Base-by-base conservation (phyloP, 2,113 vertebrate genomes). In the Strix uralensis region DNA sequence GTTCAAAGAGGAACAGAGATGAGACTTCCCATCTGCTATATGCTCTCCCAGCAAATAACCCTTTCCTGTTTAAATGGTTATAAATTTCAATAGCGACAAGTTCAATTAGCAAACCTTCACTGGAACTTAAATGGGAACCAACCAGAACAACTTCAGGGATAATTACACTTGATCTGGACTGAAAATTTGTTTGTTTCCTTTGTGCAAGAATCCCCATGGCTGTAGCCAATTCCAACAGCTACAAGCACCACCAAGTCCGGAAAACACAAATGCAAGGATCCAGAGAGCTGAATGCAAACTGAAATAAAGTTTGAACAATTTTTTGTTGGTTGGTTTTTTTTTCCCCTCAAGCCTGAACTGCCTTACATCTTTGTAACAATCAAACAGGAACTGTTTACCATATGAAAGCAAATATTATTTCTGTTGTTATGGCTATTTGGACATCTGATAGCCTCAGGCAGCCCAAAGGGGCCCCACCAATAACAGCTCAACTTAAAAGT, bases 321-420 rank as follows among this genome's bases (percentile, higher is more conserved):
- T 6, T 25, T 16, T 46, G 30, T 23, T 14, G 38, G 29, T 22
- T 47, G n/a, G 17, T 5, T 30, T 40, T 26, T 22, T 20, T 44
- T 26, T 19, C 10, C 34, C 5, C 10, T 4, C 32, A 65, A 75
- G 36, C 14, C 55, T 81, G 80, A 83, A 83, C 46, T 61, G 34
- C 25, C 51, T 89, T 57, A 87, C 25, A 30, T 32, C 77, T 69
- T 79, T 46, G 17, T 42, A 85, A 78, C 54, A 87, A 85, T 62
- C 44, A 65, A 82, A 73, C 9, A 77, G 57, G 16, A 87, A 79
- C 66, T 77, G 87, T 88, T 95, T 90, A 93, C 42, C 92, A 92
- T 89, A 93, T 46, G 12, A 94, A 92, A 94, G 92, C 46, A 94
- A 95, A 80, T 94, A 94, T 94, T 96, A 89, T 95, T 97, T 89